These are phyloP conservation scores for Rhinatrema bivittatum DNA, from an alignment of 2,797 vertebrate species.

Conservation along the genomic window DNA sequence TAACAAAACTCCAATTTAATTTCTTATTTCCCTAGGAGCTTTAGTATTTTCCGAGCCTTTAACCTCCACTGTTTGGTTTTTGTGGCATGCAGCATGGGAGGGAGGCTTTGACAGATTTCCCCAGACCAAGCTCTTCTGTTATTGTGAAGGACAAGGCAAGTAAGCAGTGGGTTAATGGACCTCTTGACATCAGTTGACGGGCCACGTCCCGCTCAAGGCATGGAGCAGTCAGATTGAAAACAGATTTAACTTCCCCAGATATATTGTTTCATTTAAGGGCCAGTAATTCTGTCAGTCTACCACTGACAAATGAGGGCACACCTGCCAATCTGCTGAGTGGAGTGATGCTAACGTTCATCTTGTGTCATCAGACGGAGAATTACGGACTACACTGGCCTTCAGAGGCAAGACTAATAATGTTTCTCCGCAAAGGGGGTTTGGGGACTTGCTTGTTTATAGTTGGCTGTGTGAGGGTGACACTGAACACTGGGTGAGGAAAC, in stretches of 20 bases:
- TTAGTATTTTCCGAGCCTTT: too few species aligned
- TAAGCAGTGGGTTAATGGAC: conserved; percentile 53
- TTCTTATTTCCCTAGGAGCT: background rate
- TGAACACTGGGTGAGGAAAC: conserved; percentile 29
- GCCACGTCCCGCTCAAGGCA: conserved; percentile 20
- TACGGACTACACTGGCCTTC: conserved; percentile 73
- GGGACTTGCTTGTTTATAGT: conserved; percentile 37
- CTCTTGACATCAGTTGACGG: conserved; percentile 55
- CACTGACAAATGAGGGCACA: conserved; percentile 61
- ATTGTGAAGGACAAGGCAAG: too few species aligned
- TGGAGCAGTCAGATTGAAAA: conserved; percentile 36
- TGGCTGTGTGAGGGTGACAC: conserved; percentile 23
- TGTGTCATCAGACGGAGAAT: conserved; percentile 56
- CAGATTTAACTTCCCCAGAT: conserved; percentile 67
- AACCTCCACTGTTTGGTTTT: too few species aligned
- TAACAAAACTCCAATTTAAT: too few species aligned
- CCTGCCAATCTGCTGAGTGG: conserved; percentile 28
- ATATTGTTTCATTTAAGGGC: conserved; percentile 64
- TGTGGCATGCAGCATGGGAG: too few species aligned
- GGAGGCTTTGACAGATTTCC: background rate
- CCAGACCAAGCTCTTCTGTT: rapidly evolving
- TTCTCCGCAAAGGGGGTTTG: conserved; percentile 24
- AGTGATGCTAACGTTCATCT: conserved; percentile 24
- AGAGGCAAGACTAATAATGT: conserved; percentile 51
- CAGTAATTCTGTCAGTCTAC: conserved; percentile 70